These are phyloP conservation scores for Cyclargus thomasi DNA, from an alignment of 1,140 invertebrate genomes.

Conservation along the genomic window DNA sequence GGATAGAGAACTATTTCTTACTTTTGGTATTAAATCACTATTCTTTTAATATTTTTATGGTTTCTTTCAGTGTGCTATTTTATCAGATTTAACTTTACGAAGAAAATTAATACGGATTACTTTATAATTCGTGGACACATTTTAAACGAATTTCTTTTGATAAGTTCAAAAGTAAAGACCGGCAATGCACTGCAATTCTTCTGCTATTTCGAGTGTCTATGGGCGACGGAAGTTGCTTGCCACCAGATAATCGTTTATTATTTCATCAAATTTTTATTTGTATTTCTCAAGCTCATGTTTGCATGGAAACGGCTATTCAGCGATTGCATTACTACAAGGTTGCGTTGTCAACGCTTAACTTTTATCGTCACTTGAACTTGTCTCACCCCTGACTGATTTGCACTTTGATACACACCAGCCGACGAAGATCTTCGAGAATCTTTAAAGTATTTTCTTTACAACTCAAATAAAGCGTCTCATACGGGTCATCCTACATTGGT, in stretches of 20 bases:
- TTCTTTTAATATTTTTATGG: too few species aligned
- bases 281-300: conserved; percentile 13
- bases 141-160: too few species aligned
- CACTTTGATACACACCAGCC: conserved; percentile 39
- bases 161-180: too few species aligned
- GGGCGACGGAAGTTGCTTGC: too few species aligned
- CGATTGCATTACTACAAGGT: conserved; percentile 41
- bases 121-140: too few species aligned
- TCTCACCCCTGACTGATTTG: conserved; percentile 55
- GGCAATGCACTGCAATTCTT: too few species aligned
- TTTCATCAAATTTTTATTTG: too few species aligned
- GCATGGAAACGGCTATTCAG: conserved; percentile 38
- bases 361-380: conserved; percentile 47
- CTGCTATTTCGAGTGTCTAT: too few species aligned
- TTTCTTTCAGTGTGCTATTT: too few species aligned
- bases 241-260: too few species aligned
- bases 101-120: too few species aligned
- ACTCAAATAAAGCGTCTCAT: background rate
- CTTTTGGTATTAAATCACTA: conserved; percentile 14
- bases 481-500: background rate
- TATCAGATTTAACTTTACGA: too few species aligned
- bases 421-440: conserved; percentile 23
- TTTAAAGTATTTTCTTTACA: background rate
- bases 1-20: conserved; percentile 16
- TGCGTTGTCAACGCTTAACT: conserved; percentile 41